phyloP scores from a whole-genome alignment of 2,113 vertebrate species.

The Accipiter cooperii region DNA sequence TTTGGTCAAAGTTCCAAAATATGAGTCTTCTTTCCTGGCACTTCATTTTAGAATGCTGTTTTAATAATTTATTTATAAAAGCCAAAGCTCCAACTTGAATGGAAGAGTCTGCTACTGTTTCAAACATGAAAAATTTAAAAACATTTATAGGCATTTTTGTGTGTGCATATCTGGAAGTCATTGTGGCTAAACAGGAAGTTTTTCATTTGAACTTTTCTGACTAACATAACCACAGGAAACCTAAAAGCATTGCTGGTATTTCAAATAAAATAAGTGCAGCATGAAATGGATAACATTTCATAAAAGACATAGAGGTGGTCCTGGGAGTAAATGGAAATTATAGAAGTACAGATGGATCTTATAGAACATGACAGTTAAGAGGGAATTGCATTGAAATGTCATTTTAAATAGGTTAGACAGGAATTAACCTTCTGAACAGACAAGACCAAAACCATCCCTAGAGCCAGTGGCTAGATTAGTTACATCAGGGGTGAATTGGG shows the following conservation, averaged over 20 bases:
- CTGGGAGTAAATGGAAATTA: not conserved
- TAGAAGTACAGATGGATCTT: not conserved
- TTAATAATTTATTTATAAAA: constrained; percentile 11
- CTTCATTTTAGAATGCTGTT: not conserved
- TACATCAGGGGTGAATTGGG: not conserved
- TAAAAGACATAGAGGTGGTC: not conserved
- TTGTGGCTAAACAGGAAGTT: not conserved
- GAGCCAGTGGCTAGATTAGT: not conserved
- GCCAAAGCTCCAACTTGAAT: not conserved
- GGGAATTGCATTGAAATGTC: not conserved
- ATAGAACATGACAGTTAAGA: not conserved
- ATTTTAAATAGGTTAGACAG: not conserved
- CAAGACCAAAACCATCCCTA: not conserved
- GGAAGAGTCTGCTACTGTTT: not conserved
- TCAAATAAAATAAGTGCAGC: not conserved
- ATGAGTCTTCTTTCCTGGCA: not conserved
- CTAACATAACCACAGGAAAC: not conserved
- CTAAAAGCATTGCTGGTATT: not conserved
- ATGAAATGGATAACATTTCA: not conserved
- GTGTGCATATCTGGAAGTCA: not conserved
- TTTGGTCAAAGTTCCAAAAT: not conserved
- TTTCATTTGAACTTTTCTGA: not conserved
- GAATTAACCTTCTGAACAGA: constrained; percentile 17
- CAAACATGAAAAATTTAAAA: not conserved
- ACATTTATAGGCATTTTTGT: not conserved